Conservation (phyloP, 2,888 invertebrate species). For the Microctonus brassicae region DNA sequence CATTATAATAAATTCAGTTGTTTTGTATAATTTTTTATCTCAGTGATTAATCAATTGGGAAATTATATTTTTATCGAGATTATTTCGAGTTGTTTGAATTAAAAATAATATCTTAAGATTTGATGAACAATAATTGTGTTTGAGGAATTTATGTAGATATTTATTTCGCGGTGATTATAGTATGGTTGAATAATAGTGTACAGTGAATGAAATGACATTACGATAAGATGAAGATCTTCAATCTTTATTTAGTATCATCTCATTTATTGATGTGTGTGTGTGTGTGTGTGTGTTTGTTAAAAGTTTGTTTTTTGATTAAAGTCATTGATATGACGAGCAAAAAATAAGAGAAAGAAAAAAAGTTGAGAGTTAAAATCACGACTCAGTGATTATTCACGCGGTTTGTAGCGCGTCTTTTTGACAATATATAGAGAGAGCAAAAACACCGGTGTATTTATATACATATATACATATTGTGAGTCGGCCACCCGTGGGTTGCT, state of each 20-base stretch:
- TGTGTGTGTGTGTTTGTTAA: not conserved
- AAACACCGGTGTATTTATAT: not conserved
- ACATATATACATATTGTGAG: conserved; percentile 17
- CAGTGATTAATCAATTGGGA: not conserved
- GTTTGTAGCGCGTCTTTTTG: conserved; percentile 43
- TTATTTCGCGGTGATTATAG: conserved; percentile 6
- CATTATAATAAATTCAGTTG: no score
- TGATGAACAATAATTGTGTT: no score
- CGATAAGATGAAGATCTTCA: not conserved
- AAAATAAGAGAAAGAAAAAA: not conserved
- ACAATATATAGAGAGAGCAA: conserved; percentile 43
- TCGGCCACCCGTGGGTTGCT: conserved; percentile 42
- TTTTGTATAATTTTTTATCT: not conserved
- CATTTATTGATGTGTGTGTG: no score
- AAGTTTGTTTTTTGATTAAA: not conserved
- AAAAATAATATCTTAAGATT: no score
- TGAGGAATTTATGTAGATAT: no score
- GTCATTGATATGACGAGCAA: not conserved
- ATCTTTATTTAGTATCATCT: not conserved
- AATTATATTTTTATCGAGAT: no score
- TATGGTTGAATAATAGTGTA: not conserved
- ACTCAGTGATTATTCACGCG: conserved; percentile 44
- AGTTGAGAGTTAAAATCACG: conserved; percentile 33
- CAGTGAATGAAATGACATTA: not conserved
- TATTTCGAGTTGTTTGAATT: no score